A percentile compares a stretch with the other conserved stretches of the same genome.
Conservation (phyloP, 2,113 vertebrate genomes). For the Macaca nemestrina region DNA sequence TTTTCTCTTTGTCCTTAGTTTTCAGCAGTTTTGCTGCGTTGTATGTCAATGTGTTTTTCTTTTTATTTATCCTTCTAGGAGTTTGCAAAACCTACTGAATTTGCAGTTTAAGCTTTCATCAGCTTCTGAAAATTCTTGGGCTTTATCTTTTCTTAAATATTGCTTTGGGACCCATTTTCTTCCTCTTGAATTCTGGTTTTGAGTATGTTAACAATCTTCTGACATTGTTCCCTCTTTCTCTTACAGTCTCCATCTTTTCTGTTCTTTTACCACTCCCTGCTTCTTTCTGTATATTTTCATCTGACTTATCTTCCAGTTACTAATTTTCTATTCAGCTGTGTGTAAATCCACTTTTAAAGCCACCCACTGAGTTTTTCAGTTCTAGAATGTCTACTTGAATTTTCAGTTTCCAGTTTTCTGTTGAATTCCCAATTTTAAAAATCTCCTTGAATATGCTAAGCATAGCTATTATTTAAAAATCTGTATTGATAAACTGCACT, state of each 20-base stretch:
- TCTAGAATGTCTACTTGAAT: constrained; percentile 37
- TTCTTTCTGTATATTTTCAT: background rate
- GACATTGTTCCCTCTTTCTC: background rate
- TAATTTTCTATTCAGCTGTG: constrained; percentile 26
- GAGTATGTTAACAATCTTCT: background rate
- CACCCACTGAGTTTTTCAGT: constrained; percentile 6
- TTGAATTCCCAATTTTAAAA: constrained; percentile 1
- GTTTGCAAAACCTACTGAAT: constrained; percentile 23
- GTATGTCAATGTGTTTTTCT: background rate
- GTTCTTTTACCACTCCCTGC: background rate
- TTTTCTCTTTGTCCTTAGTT: background rate
- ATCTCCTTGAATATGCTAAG: background rate
- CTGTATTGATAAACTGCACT: background rate
- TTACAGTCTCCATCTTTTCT: background rate
- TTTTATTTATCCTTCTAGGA: background rate
- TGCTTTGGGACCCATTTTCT: background rate
- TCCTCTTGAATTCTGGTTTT: background rate
- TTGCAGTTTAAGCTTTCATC: constrained; percentile 11
- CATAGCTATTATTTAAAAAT: background rate
- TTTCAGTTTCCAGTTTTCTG: constrained; percentile 35
- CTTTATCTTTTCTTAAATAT: background rate
- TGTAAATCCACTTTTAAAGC: constrained; percentile 33
- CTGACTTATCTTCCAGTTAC: background rate
- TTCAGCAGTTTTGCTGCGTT: background rate
- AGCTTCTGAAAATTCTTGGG: background rate